These are phyloP conservation scores for Oostethus manadensis DNA, from an alignment of 2,113 vertebrate genomes.

Conservation along the genomic window DNA sequence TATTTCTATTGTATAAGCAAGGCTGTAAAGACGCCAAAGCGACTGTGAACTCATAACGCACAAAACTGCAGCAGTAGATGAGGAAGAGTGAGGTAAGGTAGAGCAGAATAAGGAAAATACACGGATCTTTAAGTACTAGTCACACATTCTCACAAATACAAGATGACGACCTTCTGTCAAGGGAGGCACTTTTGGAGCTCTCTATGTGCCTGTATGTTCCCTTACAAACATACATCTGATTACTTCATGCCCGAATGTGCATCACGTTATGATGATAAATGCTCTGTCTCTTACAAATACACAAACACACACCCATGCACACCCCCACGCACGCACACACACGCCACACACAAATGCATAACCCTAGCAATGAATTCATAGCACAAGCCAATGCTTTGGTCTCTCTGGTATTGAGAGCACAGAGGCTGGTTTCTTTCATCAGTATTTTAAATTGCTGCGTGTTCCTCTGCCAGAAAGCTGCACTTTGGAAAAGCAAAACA, in stretches of 20 bases:
- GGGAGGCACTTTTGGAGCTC: too few relatives aligned
- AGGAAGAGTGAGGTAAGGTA: too few relatives aligned
- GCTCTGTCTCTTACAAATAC: neutral
- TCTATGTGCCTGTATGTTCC: too few relatives aligned
- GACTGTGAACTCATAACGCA: too few relatives aligned
- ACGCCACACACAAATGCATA: neutral
- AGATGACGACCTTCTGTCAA: too few relatives aligned
- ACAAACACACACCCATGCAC: conserved; percentile 1
- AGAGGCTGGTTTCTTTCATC: conserved; percentile 26
- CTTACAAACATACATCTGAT: too few relatives aligned
- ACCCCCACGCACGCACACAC: neutral
- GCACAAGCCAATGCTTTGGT: conserved; percentile 15
- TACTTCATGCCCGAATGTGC: neutral
- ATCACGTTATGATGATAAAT: neutral
- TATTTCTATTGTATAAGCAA: too few relatives aligned
- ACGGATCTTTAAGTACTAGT: too few relatives aligned
- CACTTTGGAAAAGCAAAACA: neutral
- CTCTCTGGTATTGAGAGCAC: conserved; percentile 17
- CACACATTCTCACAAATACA: too few relatives aligned
- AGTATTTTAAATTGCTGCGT: conserved; percentile 13
- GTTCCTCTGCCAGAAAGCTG: conserved; percentile 9
- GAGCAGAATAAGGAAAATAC: too few relatives aligned
- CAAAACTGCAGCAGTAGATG: too few relatives aligned
- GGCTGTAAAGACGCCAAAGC: too few relatives aligned
- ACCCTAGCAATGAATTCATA: conserved; percentile 16